Base-by-base conservation (phyloP, 1,140 invertebrate genomes). In the Drosophila virilis region DNA sequence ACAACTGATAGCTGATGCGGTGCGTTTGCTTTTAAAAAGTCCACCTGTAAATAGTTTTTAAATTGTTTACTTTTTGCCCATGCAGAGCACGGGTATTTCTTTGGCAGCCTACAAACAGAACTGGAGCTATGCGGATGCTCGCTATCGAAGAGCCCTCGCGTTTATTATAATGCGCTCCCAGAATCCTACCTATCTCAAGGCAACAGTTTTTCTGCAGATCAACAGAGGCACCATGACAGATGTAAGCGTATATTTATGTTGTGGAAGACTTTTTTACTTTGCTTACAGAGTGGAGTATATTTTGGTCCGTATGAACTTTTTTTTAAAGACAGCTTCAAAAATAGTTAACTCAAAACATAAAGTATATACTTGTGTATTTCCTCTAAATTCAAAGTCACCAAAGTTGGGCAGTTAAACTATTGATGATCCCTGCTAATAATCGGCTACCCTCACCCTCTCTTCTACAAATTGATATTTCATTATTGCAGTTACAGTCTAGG, bases 91-190 rank as follows among this genome's bases (percentile, higher is more conserved):
- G 17, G 58, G 77, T 15, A 43, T 91, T 7, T 77, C 83, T 0
- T 22, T 38, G n/a, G 78, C 84, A 6, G 77, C 79, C 2, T 91
- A 91, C 17, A 83, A 76, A n/a, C 90, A 91, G 17, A 60, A 91
- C 12, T 91, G 90, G 90, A 73, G 28, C 5, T 45, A 68, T 48
- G 75, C 83, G 1, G 86, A 91, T 74, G 37, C 78, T 1, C 80
- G 86, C 12, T 91, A 91, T 50, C 77, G 77, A 0, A 77, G 65
- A n/a, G 67, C 80, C 10, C 50, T 91, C 1, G 42, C 69, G 0
- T 57, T 83, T 8, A 80, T 91, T 6, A 86, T 91, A 52, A 40
- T 50, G 33, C 78, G 90, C 35, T 57, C 90, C 0, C 90, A 91
- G 33, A 89, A 78, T 6, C 74, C 82, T 0, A 78, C 71, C 1